Conservation (phyloP, 2,888 invertebrate genomes). For the Mantis religiosa region DNA sequence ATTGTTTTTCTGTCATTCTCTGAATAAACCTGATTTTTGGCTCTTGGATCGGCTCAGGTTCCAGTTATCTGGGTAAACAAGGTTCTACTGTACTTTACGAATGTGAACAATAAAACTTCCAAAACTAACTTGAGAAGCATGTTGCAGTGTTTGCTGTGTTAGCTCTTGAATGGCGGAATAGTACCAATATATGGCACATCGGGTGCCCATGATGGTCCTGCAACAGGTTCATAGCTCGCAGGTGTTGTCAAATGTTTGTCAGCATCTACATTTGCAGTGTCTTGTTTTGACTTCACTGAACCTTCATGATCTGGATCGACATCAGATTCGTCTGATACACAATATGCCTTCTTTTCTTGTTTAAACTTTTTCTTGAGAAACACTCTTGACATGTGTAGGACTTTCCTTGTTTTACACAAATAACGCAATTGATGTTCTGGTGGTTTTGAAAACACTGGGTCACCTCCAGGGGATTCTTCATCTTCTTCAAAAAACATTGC, state of each 20-base stretch:
- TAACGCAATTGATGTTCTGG: slow-evolving; percentile 56
- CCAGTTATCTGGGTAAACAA: too few relatives aligned
- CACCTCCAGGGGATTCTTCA: slow-evolving; percentile 43
- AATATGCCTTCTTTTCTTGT: background rate
- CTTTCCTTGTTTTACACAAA: slow-evolving; percentile 60
- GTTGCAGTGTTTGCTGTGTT: background rate
- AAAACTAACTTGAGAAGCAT: too few relatives aligned
- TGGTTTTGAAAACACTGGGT: slow-evolving; percentile 39
- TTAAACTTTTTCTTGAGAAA: slow-evolving; percentile 49
- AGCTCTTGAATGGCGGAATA: background rate
- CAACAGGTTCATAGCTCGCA: background rate
- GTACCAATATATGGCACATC: background rate
- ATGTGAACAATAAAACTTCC: background rate
- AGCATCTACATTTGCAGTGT: background rate
- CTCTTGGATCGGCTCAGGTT: too few relatives aligned
- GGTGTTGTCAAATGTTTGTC: background rate
- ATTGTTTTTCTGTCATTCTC: too few relatives aligned
- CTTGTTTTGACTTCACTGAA: background rate
- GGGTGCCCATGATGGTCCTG: slow-evolving; percentile 6
- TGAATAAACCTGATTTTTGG: too few relatives aligned
- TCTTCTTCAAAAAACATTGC: slow-evolving; percentile 69
- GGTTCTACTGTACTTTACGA: background rate
- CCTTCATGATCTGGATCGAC: background rate
- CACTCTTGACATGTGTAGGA: slow-evolving; percentile 62
- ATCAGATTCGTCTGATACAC: background rate